These are phyloP conservation scores for Rhaphigaster nebulosa DNA, from an alignment of 2,888 invertebrate genomes.

Conservation along the genomic window DNA sequence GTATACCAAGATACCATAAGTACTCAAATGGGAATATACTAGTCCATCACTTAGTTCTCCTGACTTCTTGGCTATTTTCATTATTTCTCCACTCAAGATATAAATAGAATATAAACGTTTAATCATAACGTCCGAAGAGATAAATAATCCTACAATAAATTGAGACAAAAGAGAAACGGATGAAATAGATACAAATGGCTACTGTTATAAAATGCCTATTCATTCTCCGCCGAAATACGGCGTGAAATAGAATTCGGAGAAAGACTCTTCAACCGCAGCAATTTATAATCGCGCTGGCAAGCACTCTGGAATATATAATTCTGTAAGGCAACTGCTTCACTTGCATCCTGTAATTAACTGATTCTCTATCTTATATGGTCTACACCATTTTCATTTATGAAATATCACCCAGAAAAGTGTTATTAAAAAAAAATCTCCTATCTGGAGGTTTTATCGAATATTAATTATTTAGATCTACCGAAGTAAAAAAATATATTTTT, in stretches of 20 bases:
- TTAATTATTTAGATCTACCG: neutral
- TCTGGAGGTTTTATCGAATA: neutral
- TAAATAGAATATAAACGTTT: neutral
- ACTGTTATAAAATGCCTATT: neutral
- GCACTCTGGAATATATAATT: neutral
- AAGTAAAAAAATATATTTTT: neutral
- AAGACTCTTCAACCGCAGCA: neutral
- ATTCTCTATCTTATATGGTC: neutral
- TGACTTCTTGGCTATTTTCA: neutral
- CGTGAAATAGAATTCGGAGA: neutral
- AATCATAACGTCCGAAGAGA: neutral
- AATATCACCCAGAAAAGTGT: neutral
- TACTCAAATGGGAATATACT: no score
- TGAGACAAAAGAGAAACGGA: neutral
- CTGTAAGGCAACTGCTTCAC: neutral
- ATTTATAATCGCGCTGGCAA: neutral
- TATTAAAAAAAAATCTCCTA: neutral
- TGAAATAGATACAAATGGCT: slow-evolving; percentile 27
- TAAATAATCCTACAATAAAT: neutral
- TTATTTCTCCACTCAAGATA: neutral
- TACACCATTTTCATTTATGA: neutral
- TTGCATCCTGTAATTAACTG: neutral
- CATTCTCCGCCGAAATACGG: neutral
- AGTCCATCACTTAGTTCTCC: no score
- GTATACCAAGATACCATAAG: no score